These are phyloP conservation scores for Hemaris fuciformis DNA, from an alignment of 2,888 invertebrate species.

Conservation along the genomic window DNA sequence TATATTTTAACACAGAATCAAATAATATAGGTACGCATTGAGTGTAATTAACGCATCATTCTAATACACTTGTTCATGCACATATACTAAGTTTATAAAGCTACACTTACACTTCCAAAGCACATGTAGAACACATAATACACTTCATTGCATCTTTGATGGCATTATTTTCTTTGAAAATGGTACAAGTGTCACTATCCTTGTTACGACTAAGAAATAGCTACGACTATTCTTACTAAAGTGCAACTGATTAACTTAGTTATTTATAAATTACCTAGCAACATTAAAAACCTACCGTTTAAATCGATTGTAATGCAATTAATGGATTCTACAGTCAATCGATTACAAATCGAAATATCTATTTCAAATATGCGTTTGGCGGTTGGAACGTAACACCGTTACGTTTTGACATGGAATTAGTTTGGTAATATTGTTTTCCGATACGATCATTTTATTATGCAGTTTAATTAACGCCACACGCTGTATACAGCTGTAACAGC, in stretches of 20 bases:
- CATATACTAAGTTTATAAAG: too few relatives aligned
- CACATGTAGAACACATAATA: too few relatives aligned
- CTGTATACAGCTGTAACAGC: neutral
- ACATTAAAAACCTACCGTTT: neutral
- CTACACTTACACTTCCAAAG: too few relatives aligned
- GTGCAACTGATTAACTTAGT: neutral
- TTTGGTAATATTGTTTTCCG: conserved; percentile 36
- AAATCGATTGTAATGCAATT: neutral
- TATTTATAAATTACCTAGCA: neutral
- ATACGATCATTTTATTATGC: conserved; percentile 46
- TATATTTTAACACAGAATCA: too few relatives aligned
- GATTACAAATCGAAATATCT: neutral
- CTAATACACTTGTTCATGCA: too few relatives aligned
- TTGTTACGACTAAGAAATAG: too few relatives aligned
- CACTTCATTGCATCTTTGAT: too few relatives aligned
- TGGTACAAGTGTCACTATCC: too few relatives aligned
- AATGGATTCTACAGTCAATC: neutral
- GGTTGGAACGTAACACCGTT: neutral
- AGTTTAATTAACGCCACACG: conserved; percentile 45
- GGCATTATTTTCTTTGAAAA: too few relatives aligned
- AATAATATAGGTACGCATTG: too few relatives aligned
- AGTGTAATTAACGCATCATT: too few relatives aligned
- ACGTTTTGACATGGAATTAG: conserved; percentile 28
- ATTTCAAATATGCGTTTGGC: neutral
- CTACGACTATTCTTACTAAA: too few relatives aligned